Percentiles rank a stretch among this genome's conserved stretches.
These are phyloP conservation scores for Tolypeutes matacus DNA, from an alignment of 2,797 vertebrate genomes.

Conservation along the genomic window DNA sequence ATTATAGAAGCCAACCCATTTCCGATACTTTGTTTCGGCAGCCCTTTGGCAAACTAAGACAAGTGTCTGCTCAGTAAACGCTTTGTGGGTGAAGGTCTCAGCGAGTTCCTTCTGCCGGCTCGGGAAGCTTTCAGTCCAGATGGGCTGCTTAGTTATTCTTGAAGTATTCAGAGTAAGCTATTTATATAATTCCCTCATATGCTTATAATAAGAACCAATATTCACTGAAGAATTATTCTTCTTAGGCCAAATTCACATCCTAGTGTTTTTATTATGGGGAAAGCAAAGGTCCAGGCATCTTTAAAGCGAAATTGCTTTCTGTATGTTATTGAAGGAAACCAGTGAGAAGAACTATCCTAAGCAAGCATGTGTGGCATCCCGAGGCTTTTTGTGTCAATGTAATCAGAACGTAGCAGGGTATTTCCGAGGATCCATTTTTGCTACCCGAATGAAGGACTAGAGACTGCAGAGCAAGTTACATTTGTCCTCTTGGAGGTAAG, in stretches of 20 bases:
- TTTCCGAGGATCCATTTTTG: background rate
- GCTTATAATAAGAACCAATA: background rate
- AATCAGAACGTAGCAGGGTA: background rate
- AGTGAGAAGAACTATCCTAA: background rate
- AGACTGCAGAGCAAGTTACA: background rate
- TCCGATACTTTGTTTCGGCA: too few relatives aligned
- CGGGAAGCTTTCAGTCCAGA: background rate
- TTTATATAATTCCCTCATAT: constrained; percentile 26
- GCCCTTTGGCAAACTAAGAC: too few relatives aligned
- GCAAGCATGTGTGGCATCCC: background rate
- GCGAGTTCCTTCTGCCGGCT: background rate
- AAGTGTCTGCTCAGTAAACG: background rate
- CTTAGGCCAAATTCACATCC: background rate
- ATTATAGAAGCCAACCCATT: too few relatives aligned
- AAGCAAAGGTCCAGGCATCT: constrained; percentile 19
- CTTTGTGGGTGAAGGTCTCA: background rate
- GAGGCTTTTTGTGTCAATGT: background rate
- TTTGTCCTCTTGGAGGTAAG: background rate
- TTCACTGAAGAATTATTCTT: background rate
- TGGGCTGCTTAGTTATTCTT: background rate
- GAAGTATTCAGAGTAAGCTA: background rate
- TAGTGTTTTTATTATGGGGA: background rate
- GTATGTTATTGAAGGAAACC: background rate
- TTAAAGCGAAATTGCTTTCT: constrained; percentile 33
- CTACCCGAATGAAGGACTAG: background rate